Conservation (phyloP, 2,113 vertebrate species). For the Centropus bengalensis region DNA sequence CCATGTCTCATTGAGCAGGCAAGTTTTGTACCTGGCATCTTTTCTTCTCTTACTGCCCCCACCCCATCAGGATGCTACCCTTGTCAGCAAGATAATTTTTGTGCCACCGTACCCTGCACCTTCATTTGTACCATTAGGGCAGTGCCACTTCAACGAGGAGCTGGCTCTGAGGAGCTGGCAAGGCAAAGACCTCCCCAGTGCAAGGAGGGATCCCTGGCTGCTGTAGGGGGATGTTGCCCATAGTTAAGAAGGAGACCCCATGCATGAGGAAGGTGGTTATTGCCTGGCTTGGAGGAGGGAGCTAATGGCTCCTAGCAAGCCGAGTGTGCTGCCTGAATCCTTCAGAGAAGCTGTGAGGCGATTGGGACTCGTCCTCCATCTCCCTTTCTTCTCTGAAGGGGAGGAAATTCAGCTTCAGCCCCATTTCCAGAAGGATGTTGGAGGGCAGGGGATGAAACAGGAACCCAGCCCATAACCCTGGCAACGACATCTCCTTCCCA, state of each 20-base stretch:
- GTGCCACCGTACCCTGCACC: background rate
- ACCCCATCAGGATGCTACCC: background rate
- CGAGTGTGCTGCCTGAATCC: background rate
- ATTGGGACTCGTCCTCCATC: background rate
- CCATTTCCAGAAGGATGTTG: background rate
- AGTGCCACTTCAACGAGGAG: rapidly evolving
- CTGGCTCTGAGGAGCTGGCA: background rate
- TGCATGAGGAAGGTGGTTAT: background rate
- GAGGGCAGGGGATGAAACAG: background rate
- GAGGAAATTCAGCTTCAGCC: background rate
- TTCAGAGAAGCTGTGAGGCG: background rate
- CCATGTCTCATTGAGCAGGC: background rate
- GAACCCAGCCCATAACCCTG: background rate
- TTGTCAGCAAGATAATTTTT: background rate
- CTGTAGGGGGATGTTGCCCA: background rate
- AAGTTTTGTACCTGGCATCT: background rate
- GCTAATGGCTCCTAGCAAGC: background rate
- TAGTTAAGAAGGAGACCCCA: background rate
- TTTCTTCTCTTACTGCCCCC: background rate
- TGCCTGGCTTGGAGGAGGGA: background rate
- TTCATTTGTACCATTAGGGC: background rate
- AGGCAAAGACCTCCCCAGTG: background rate
- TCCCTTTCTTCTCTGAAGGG: background rate
- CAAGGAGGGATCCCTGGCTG: background rate
- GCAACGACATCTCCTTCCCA: background rate